Conservation (phyloP, 1,140 invertebrate species). For the Drosophila lini region DNA sequence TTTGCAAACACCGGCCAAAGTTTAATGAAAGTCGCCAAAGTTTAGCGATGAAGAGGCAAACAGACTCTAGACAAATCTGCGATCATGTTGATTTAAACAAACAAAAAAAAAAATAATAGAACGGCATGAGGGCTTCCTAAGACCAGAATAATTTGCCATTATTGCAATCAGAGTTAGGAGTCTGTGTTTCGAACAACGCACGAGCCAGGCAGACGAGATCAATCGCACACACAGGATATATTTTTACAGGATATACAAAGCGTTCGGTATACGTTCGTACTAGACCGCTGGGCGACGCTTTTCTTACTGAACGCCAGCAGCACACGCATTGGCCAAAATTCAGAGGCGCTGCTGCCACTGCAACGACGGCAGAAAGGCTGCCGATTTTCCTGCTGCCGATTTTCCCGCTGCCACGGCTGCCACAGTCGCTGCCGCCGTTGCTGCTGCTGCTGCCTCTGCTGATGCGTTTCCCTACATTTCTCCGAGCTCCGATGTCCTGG, state of each 20-base stretch:
- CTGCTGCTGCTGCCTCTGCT: conserved; percentile 19
- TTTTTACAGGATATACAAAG: conserved; percentile 68
- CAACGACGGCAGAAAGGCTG: conserved; percentile 53
- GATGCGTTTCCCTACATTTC: conserved; percentile 78
- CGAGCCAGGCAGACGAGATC: conserved; percentile 66
- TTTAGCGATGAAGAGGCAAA: conserved; percentile 20
- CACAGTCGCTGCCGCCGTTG: conserved; percentile 16
- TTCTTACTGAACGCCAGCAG: conserved; percentile 84
- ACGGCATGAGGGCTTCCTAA: conserved; percentile 8
- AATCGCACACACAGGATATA: conserved; percentile 70
- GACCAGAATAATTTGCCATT: conserved; percentile 43
- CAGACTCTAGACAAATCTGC: conserved; percentile 6
- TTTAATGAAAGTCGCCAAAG: conserved; percentile 59
- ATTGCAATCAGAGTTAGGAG: conserved; percentile 19
- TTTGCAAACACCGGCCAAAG: conserved; percentile 50
- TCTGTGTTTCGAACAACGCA: conserved; percentile 57
- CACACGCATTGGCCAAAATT: conserved; percentile 80
- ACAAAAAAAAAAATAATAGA: not conserved
- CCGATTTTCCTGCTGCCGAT: conserved; percentile 47
- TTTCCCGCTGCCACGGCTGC: conserved; percentile 29
- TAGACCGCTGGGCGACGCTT: conserved; percentile 85
- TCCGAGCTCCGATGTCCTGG: conserved; percentile 33
- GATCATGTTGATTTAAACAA: conserved; percentile 21
- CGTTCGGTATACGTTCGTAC: conserved; percentile 81
- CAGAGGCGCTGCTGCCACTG: conserved; percentile 62